Evolutionary conservation across 2,797 vertebrate species (phyloP).

Genomic region (Coccyzus lansbergi): DNA sequence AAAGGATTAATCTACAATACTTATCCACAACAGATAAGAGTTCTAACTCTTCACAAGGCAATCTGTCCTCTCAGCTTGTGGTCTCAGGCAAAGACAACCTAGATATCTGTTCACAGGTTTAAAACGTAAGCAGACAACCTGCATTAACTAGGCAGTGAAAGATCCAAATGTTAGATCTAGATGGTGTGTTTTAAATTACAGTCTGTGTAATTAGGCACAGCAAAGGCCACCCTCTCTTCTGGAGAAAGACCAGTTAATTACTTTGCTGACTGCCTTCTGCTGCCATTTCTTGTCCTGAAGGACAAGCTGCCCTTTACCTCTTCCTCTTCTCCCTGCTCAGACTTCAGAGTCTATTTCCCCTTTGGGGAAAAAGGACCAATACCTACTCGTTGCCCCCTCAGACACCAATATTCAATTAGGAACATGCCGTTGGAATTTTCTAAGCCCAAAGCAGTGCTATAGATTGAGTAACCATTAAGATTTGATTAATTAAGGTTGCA

Average conservation of each 20-base stretch:
- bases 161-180: background rate
- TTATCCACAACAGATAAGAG: background rate
- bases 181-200: conserved; percentile 7
- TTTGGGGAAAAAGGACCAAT: background rate
- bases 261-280: background rate
- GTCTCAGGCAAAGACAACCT: background rate
- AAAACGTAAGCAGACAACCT: background rate
- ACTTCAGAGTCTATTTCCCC: background rate
- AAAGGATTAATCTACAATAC: background rate
- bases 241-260: conserved; percentile 35
- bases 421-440: background rate
- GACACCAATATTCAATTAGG: background rate
- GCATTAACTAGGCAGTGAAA: background rate
- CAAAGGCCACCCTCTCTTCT: background rate
- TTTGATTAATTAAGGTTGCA: conserved; percentile 53
- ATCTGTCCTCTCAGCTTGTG: background rate
- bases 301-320: background rate
- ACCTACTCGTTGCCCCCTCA: background rate
- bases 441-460: background rate
- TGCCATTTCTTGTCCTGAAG: conserved; percentile 2
- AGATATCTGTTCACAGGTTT: background rate
- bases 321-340: background rate
- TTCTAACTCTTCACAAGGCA: background rate
- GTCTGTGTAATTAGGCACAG: conserved; percentile 3
- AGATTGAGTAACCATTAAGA: background rate